Base-by-base conservation (phyloP, 1,140 invertebrate species). In the Acyrthosiphon pisum region DNA sequence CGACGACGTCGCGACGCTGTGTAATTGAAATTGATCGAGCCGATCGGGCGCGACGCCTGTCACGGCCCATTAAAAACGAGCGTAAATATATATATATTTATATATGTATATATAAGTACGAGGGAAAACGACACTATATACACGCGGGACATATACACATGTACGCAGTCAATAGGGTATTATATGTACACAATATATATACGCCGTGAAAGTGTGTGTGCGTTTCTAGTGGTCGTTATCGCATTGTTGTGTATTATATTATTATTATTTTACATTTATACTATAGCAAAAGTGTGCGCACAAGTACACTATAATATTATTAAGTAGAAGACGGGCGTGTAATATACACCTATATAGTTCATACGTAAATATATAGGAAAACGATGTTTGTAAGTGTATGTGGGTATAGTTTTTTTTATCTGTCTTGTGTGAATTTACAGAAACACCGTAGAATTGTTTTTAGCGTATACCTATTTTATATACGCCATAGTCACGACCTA, bases 1-100 rank as follows among this genome's bases (percentile, higher is more conserved):
- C 88, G 50, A 37, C 88, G 50, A 89, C 87, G 56, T 81, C 68
- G 90, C 90, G 91, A 93, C 91, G 81, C 81, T 93, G 91, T 44
- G 50, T 93, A 93, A 93, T 93, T 93, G 91, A 93, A 93, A 93
- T 93, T 93, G 91, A 93, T 93, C 91, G 91, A 83, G 76, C 37
- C 91, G 91, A 83, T 92, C 91, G 46, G 91, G 68, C 91, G 91
- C 91, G 91, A 93, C 91, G 91, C 91, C 91, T 56, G 91, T 93
- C 91, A 93, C 91, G 91, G 91, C n/a, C 91, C 91, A 93, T 93
- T 93, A 93, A 86, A 93, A 93, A 44, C 89, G 56, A 68, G 6
- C 1, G 56, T 41, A 20, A 68, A 76, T 76, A 76, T 76, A 68
- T 60, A 30, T 60, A 60, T n/a, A 30, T 60, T 30, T 60, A 30